Conservation (phyloP, 92 coral and sea anemone genomes). For the Zoanthus sansibaricus region DNA sequence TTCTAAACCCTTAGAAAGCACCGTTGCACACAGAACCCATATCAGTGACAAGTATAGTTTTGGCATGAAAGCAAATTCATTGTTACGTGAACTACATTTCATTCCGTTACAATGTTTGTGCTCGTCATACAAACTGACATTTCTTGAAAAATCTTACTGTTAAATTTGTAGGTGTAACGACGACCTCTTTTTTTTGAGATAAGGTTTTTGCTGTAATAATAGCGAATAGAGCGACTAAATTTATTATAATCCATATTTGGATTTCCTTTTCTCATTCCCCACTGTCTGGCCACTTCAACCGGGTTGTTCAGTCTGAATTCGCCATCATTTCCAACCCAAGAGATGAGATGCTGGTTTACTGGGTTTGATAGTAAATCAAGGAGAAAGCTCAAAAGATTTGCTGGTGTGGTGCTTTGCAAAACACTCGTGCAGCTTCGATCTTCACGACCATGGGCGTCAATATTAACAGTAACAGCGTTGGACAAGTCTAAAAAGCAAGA, state of each 20-base stretch:
- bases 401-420: background rate
- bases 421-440: background rate
- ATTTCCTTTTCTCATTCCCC: slow-evolving; percentile 16
- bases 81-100: background rate
- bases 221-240: slow-evolving; percentile 22
- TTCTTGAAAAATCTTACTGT: background rate
- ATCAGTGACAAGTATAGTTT: background rate
- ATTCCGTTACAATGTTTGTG: no score
- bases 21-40: background rate
- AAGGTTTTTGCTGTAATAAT: slow-evolving; percentile 20
- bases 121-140: background rate
- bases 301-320: slow-evolving; percentile 17
- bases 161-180: slow-evolving; percentile 19
- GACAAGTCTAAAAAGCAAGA: background rate
- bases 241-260: slow-evolving; percentile 22
- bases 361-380: background rate
- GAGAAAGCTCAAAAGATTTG: background rate
- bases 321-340: slow-evolving; percentile 18
- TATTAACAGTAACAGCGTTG: background rate
- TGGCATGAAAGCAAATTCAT: background rate
- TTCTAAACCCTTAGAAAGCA: no score
- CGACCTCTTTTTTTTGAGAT: slow-evolving; percentile 8
- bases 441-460: background rate
- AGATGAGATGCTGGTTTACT: background rate
- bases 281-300: slow-evolving; percentile 8